Evolutionary conservation across 2,888 invertebrate genomes (phyloP).

Genomic region (Caenorhabditis japonica): DNA sequence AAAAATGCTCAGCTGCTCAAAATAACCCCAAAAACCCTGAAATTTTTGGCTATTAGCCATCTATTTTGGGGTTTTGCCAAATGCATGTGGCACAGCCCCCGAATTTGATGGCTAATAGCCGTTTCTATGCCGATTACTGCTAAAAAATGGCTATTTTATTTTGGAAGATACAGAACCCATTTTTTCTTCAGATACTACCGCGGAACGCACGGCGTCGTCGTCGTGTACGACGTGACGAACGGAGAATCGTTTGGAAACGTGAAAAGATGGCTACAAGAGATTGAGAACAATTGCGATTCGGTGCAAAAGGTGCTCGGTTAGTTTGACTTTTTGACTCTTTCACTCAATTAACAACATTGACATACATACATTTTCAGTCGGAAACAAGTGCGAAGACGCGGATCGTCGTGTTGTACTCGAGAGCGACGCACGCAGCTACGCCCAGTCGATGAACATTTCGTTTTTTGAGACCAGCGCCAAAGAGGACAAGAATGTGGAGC

Average conservation of each 20-base stretch:
- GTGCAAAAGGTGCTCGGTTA: constrained; percentile 75
- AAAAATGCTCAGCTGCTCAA: too few relatives aligned
- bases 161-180: not conserved
- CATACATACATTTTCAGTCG: constrained; percentile 83
- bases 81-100: too few relatives aligned
- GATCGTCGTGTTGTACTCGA: constrained; percentile 95
- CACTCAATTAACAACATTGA: not conserved
- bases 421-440: constrained; percentile 95
- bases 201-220: constrained; percentile 98
- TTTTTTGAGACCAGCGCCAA: constrained; percentile 98
- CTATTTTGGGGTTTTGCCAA: too few relatives aligned
- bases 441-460: constrained; percentile 95
- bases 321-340: too few relatives aligned
- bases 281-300: constrained; percentile 97
- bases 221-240: constrained; percentile 98
- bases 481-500: constrained; percentile 98
- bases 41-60: too few relatives aligned
- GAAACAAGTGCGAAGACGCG: constrained; percentile 95
- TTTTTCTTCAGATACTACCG: constrained; percentile 86
- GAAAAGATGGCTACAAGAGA: constrained; percentile 98
- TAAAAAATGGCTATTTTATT: too few relatives aligned
- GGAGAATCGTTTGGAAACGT: constrained; percentile 99
- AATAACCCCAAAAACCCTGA: too few relatives aligned
- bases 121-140: too few relatives aligned
- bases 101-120: too few relatives aligned